Conservation (phyloP, 2,797 vertebrate genomes). For the Acestrorhynchus altus region DNA sequence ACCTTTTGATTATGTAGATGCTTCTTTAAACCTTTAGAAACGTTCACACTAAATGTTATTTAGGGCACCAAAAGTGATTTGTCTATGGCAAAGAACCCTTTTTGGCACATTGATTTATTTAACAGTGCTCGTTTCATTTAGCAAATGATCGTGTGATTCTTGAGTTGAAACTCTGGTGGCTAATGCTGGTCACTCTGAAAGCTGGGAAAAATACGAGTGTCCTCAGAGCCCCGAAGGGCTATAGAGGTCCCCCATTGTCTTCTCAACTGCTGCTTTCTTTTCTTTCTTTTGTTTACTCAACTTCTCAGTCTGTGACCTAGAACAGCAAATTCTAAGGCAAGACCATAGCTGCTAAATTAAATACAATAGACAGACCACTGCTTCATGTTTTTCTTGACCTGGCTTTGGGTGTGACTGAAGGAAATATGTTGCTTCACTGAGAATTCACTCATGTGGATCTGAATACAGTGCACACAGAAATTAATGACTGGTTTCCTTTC, state of each 20-base stretch:
- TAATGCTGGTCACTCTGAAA: slow-evolving; percentile 14
- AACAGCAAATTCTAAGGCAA: slow-evolving; percentile 27
- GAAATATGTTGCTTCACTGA: neutral
- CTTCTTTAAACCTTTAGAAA: too few relatives aligned
- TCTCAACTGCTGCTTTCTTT: slow-evolving; percentile 43
- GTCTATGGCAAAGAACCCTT: neutral
- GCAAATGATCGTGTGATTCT: neutral
- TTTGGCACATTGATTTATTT: too few relatives aligned
- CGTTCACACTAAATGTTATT: too few relatives aligned
- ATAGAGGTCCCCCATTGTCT: slow-evolving; percentile 46
- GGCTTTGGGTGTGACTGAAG: neutral
- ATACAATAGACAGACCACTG: neutral
- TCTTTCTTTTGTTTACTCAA: slow-evolving; percentile 49
- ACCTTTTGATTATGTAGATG: neutral
- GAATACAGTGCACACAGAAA: neutral
- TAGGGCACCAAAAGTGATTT: neutral
- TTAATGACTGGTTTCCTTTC: neutral
- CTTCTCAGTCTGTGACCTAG: slow-evolving; percentile 32
- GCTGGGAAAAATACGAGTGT: slow-evolving; percentile 18
- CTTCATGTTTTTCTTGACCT: neutral
- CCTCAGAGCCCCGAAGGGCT: slow-evolving; percentile 8
- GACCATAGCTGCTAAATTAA: neutral
- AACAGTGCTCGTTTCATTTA: neutral
- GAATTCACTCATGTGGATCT: too few relatives aligned
- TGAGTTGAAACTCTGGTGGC: neutral